Base-by-base conservation (phyloP, 2,113 vertebrate genomes). In the Microtus pennsylvanicus region DNA sequence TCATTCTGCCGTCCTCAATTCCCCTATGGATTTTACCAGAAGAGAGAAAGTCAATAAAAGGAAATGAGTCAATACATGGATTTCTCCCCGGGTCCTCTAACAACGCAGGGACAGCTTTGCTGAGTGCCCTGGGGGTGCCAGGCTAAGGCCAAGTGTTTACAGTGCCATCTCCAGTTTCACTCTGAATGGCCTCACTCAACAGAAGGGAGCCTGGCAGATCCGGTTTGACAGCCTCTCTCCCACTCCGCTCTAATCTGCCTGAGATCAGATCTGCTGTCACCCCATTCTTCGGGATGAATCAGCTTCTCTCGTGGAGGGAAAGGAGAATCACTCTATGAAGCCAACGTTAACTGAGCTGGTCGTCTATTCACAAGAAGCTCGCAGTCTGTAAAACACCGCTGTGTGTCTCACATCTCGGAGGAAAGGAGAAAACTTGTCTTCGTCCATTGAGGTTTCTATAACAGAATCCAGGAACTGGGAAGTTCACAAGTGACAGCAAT, bases 271-370 rank as follows among this genome's bases (percentile, higher is more conserved):
- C 61, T 89, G 33, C 52, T 80, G 11, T 93, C 83, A 83, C 30
- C 38, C 63, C 42, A 76, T 87, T 87, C 75, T 92, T 74, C 69
- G 75, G 93, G 47, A 78, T 91, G 65, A 95, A 45, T 96, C 83
- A 93, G 55, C 75, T 89, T 83, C 85, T 83, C 65, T 67, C 52
- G 52, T 89, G 12, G 30, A 55, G 16, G 8, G n/a, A 28, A 95
- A 30, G 47, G 52, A 96, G 78, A n/a, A 93, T 78, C 47, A 85
- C 50, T 87, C 78, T 75, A 93, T 55, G 80, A 72, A 95, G 61
- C 81, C 85, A 61, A 35, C 91, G 45, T 91, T 74, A 86, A 7
- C 87, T 7, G 1, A 61, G 55, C 42, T 67, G 82, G 72, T 14
- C 22, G 42, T 90, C 55, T 52, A n/a, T 85, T 82, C 86, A 83